Base-by-base conservation (phyloP, 2,888 invertebrate genomes). In the Drosophila mimica region DNA sequence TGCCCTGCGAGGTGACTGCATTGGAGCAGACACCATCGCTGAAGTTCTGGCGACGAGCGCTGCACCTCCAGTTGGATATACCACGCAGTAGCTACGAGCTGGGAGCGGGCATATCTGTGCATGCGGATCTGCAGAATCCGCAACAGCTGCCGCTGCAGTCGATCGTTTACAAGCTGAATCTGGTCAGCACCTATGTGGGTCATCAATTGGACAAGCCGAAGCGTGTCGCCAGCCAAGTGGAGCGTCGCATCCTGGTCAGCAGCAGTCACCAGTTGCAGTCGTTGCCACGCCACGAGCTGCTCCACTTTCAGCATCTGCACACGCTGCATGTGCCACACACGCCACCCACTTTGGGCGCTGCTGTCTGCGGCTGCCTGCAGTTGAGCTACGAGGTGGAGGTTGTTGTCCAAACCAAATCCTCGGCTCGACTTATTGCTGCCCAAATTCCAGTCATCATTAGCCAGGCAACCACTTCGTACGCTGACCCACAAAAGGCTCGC, bases 331-430 rank as follows among this genome's bases (percentile, higher is more conserved):
- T 91, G 62, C 90, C 91, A 3, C 71, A 77, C 43, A 80, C 78
- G 1, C 70, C 90, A 9, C 89, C 92, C 11, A 83, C 86, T 4
- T 59, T 89, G 36, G 61, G 75, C 11, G 58, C 65, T 9, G 38
- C 53, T 0, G 82, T 69, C 5, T 92, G 92, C 33, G 76, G 80
- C 17, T 91, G 91, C 33, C 68, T 92, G n/a, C 88, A 88, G 65
- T 59, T 92, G 0, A 74, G 72, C 31, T 92, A 92, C 57, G 92
- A 92, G 76, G 70, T 92, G 25, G 91, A 91, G 54, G 91, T 91
- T 7, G 25, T 69, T 7, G 75, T 90, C 5, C 79, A 67, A 20
- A 83, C 85, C 0, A 64, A 48, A 13, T 76, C 81, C 2, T 66
- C 64, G 5, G 83, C 83, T 7, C 84, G 91, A 7, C 74, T 52